Evolutionary conservation across 2,888 invertebrate genomes (phyloP).

Genomic region (Agonopterix alstromeriana): DNA sequence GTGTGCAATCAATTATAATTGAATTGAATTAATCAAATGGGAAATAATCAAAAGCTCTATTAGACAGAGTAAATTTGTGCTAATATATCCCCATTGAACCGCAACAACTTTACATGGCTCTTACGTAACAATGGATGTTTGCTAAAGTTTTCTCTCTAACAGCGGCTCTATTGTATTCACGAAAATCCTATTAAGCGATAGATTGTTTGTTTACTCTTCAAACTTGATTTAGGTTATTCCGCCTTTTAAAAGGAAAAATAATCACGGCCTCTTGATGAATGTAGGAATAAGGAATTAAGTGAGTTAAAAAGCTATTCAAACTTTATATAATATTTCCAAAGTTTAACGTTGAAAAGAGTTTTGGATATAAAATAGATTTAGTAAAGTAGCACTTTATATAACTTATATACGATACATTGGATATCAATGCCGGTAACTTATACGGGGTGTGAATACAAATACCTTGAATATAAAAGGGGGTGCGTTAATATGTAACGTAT

Average conservation of each 20-base stretch:
- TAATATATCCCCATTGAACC: background rate
- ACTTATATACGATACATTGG: no score
- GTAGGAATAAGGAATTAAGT: constrained; percentile 8
- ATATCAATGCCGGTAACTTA: no score
- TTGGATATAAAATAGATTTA: constrained; percentile 22
- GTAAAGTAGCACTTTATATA: background rate
- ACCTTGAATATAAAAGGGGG: no score
- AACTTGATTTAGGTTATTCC: constrained; percentile 16
- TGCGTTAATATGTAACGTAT: no score
- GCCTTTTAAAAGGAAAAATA: constrained; percentile 24
- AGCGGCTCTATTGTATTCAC: constrained; percentile 1
- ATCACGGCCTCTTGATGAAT: constrained; percentile 19
- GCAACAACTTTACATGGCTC: background rate
- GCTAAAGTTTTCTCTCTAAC: background rate
- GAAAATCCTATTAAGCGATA: constrained; percentile 5
- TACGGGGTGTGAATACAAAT: no score
- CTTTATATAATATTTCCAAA: constrained; percentile 31
- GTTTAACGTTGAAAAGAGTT: constrained; percentile 22
- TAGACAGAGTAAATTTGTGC: no score
- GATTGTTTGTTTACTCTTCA: constrained; percentile 14
- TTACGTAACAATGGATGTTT: background rate
- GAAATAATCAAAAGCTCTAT: no score
- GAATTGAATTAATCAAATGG: no score
- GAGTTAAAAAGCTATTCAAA: constrained; percentile 28
- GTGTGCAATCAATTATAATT: no score